phyloP scores from a whole-genome alignment of 1,140 invertebrate species.

The Drosophila subpulchrella region DNA sequence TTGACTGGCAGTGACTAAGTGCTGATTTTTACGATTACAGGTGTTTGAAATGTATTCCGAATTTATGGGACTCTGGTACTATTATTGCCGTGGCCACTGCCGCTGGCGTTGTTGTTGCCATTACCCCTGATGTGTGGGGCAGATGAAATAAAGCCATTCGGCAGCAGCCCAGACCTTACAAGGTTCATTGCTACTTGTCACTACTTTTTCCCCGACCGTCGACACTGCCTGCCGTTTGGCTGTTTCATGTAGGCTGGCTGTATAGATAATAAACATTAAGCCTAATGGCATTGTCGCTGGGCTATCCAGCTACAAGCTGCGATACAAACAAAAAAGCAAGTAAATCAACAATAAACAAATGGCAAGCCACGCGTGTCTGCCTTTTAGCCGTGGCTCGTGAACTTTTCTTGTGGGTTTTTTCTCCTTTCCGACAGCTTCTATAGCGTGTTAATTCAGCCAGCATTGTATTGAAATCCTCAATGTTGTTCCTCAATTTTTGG shows the following conservation, averaged over 20 bases:
- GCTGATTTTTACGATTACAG: conserved; percentile 45
- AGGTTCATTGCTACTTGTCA: conserved; percentile 80
- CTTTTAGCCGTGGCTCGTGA: conserved; percentile 72
- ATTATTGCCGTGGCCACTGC: conserved; percentile 3
- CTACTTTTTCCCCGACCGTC: conserved; percentile 46
- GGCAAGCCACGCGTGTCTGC: conserved; percentile 65
- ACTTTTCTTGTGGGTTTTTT: conserved; percentile 49
- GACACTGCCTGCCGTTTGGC: conserved; percentile 16
- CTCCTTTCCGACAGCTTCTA: conserved; percentile 42
- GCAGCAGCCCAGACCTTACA: conserved; percentile 71
- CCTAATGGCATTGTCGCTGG: conserved; percentile 73
- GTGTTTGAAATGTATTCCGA: conserved; percentile 61
- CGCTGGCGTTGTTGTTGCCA: neutral
- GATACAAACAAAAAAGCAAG: conserved; percentile 17
- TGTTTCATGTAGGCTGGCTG: conserved; percentile 64
- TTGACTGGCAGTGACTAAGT: conserved; percentile 18
- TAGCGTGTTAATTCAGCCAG: conserved; percentile 65
- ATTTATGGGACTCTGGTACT: conserved; percentile 58
- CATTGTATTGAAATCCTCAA: conserved; percentile 44
- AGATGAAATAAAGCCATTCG: conserved; percentile 38
- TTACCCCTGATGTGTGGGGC: conserved; percentile 23
- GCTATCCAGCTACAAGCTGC: conserved; percentile 28
- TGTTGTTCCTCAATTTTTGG: conserved; percentile 40
- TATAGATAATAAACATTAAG: conserved; percentile 71
- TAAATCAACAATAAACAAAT: conserved; percentile 51